phyloP scores from a whole-genome alignment of 2,888 invertebrate genomes.

The Malthinus flaveolus region DNA sequence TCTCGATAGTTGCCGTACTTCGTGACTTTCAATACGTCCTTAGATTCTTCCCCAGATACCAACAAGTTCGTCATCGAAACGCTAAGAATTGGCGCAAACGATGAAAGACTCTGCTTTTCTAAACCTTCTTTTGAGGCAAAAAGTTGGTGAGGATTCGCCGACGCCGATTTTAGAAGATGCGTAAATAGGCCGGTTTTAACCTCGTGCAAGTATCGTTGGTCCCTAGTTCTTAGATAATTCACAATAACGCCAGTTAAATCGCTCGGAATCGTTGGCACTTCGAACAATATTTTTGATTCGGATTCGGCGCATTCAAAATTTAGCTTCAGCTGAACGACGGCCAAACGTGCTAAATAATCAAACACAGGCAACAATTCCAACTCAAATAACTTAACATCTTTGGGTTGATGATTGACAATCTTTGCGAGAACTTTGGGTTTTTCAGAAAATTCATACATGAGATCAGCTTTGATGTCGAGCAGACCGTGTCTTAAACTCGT shows the following conservation, averaged over 20 bases:
- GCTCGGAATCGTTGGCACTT: slow-evolving; percentile 38
- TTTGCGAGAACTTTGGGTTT: slow-evolving; percentile 35
- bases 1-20: slow-evolving; percentile 59
- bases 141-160: slow-evolving; percentile 34
- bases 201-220: slow-evolving; percentile 43
- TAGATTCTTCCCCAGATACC: slow-evolving; percentile 26
- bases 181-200: slow-evolving; percentile 38
- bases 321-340: slow-evolving; percentile 21
- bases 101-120: neutral
- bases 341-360: slow-evolving; percentile 41
- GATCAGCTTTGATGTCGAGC: slow-evolving; percentile 37
- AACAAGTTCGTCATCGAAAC: slow-evolving; percentile 36
- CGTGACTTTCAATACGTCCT: slow-evolving; percentile 47
- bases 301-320: slow-evolving; percentile 1
- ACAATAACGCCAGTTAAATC: slow-evolving; percentile 40
- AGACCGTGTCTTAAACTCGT: slow-evolving; percentile 22
- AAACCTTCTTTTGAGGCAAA: neutral
- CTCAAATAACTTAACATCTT: slow-evolving; percentile 32
- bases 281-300: slow-evolving; percentile 3
- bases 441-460: slow-evolving; percentile 34
- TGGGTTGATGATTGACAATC: slow-evolving; percentile 28
- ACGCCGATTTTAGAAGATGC: slow-evolving; percentile 42
- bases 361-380: slow-evolving; percentile 40
- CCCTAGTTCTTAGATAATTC: slow-evolving; percentile 36
- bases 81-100: slow-evolving; percentile 27